These are phyloP conservation scores for Carcinoscorpius rotundicauda DNA, from an alignment of 1,140 invertebrate genomes.

Conservation along the genomic window DNA sequence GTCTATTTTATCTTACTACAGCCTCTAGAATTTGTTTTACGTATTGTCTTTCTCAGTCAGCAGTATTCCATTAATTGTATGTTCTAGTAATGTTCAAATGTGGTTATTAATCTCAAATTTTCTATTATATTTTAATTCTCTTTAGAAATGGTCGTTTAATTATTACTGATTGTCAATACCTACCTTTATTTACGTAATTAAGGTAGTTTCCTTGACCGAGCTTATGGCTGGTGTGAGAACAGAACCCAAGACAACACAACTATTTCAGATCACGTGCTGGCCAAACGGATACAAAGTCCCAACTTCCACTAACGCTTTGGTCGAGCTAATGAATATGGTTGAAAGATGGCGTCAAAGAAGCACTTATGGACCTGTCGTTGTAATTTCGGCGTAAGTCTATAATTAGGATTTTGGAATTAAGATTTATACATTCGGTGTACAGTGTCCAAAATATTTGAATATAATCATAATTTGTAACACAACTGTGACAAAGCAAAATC, in stretches of 20 bases:
- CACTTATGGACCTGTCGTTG: constrained; percentile 86
- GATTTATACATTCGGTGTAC: no score
- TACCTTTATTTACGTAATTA: constrained; percentile 13
- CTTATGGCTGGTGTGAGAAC: constrained; percentile 91
- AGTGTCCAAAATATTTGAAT: not conserved
- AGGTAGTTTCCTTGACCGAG: constrained; percentile 82
- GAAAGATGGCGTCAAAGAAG: constrained; percentile 89
- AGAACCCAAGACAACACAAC: constrained; percentile 76
- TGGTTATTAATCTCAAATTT: not conserved
- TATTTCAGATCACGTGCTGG: constrained; percentile 92
- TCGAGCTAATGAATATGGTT: constrained; percentile 98
- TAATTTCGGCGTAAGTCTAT: constrained; percentile 52
- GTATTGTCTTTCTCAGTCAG: no score
- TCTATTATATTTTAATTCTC: constrained; percentile 6
- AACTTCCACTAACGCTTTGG: constrained; percentile 87
- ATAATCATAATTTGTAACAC: not conserved
- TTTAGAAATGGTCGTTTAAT: not conserved
- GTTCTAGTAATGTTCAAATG: no score
- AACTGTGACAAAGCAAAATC: not conserved
- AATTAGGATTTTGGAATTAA: no score
- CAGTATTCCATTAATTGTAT: no score
- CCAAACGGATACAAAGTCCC: constrained; percentile 91
- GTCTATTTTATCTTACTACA: no score
- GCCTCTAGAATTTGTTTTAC: no score
- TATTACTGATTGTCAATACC: constrained; percentile 2